Conservation (phyloP, 2,113 vertebrate species). For the Leuciscus idus region DNA sequence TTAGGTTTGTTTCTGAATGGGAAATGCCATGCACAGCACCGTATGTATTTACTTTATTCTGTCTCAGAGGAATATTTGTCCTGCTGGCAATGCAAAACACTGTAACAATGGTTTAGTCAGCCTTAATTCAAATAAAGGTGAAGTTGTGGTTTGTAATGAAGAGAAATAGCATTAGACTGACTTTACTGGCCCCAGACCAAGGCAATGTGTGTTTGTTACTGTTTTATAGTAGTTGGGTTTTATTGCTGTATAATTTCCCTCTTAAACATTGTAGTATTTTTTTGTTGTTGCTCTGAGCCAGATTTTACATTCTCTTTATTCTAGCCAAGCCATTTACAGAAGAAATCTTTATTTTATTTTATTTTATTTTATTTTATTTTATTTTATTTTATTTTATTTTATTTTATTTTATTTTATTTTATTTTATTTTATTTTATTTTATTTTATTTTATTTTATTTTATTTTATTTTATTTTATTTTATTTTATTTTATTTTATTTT, state of each 20-base stretch:
- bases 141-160: constrained; percentile 23
- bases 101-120: not conserved
- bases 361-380: not conserved
- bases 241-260: constrained; percentile 10
- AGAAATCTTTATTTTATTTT: not conserved
- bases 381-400: no score
- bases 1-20: not conserved
- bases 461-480: not conserved
- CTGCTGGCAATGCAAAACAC: not conserved
- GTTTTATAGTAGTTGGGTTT: not conserved
- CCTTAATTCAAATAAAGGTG: not conserved
- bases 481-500: no score
- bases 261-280: not conserved
- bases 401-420: no score
- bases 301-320: not conserved
- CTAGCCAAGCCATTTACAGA: not conserved
- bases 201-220: not conserved
- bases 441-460: not conserved
- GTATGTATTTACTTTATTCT: not conserved
- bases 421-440: no score
- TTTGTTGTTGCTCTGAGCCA: not conserved
- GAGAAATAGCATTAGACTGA: not conserved
- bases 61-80: not conserved
- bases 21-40: not conserved
- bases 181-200: not conserved